Percentiles rank a stretch among this genome's conserved stretches.
phyloP scores from a whole-genome alignment of 2,888 invertebrate species.

The Eristalis tenax region DNA sequence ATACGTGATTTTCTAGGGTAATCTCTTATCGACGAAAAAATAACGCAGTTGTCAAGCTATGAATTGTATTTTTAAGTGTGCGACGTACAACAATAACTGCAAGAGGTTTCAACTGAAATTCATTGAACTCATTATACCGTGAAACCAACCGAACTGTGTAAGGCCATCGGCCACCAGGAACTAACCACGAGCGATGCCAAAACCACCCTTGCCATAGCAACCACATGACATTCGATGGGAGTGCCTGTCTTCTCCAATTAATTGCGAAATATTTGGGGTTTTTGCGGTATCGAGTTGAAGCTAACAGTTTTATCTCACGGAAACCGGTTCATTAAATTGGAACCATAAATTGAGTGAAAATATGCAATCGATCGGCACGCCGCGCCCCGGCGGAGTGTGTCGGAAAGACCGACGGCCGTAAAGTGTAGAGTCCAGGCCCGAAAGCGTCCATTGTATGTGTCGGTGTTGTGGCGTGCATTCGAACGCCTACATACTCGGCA shows the following conservation, averaged over 20 bases:
- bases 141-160: neutral
- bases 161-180: slow-evolving; percentile 3
- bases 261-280: slow-evolving; percentile 64
- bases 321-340: slow-evolving; percentile 62
- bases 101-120: neutral
- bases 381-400: slow-evolving; percentile 12
- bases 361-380: slow-evolving; percentile 53
- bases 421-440: slow-evolving; percentile 12
- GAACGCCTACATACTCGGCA: neutral
- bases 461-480: neutral
- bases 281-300: slow-evolving; percentile 26
- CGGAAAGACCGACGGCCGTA: slow-evolving; percentile 27
- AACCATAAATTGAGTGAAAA: slow-evolving; percentile 69
- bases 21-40: too few relatives aligned
- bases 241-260: slow-evolving; percentile 51
- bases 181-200: neutral
- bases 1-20: too few relatives aligned
- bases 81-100: neutral
- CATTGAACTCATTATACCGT: slow-evolving; percentile 15
- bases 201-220: neutral
- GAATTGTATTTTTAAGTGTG: too few relatives aligned
- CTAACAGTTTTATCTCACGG: slow-evolving; percentile 34
- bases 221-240: slow-evolving; percentile 26
- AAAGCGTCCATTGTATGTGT: neutral
- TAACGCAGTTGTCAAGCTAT: too few relatives aligned